A percentile compares a stretch with the other conserved stretches of the same genome.
Conservation (phyloP, 1,140 invertebrate species). For the Lysiphlebus fabarum region DNA sequence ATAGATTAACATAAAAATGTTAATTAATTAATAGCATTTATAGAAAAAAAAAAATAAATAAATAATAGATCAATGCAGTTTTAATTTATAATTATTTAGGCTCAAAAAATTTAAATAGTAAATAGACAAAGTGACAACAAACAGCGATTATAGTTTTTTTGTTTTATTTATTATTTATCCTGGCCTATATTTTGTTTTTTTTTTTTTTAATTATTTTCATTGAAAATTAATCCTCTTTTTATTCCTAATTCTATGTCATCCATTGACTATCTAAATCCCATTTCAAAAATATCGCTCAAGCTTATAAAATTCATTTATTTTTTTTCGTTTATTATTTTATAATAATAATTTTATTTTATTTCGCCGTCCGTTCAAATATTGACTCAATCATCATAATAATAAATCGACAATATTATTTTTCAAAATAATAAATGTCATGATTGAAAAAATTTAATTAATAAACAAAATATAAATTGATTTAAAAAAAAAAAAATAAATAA, state of each 20-base stretch:
- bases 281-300: background rate
- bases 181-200: background rate
- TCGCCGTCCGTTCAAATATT: background rate
- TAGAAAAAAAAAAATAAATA: constrained; percentile 38
- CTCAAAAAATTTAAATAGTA: constrained; percentile 47
- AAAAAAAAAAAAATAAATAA: constrained; percentile 14
- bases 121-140: constrained; percentile 48
- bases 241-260: background rate
- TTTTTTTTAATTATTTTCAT: background rate
- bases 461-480: background rate
- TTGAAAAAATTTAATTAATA: background rate
- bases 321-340: constrained; percentile 4
- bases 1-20: constrained; percentile 27
- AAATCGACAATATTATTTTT: background rate
- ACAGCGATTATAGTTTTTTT: constrained; percentile 39
- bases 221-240: background rate
- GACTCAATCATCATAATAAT: constrained; percentile 1
- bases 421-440: background rate
- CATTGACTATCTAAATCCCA: constrained; percentile 6
- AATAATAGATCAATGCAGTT: constrained; percentile 46
- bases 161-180: constrained; percentile 22
- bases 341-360: background rate
- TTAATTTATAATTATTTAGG: constrained; percentile 45
- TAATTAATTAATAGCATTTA: constrained; percentile 34
- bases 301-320: constrained; percentile 5